Evolutionary conservation across 2,797 vertebrate species (phyloP).

Genomic region (Sorex maritimensis): DNA sequence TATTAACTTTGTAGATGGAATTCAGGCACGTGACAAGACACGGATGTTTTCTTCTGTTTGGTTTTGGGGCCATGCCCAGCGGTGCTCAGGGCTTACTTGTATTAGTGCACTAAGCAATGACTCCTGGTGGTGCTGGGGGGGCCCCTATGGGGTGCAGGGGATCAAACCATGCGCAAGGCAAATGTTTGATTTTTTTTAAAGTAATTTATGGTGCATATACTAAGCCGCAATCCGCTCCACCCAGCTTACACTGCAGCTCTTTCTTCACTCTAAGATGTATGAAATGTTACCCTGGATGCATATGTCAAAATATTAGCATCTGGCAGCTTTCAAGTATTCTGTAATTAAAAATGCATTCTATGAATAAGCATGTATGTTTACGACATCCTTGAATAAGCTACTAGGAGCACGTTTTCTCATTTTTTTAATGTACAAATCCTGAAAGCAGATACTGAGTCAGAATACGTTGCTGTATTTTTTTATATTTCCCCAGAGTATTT

Average conservation of each 20-base stretch:
- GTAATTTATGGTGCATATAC: not conserved
- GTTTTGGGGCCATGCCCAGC: too few species aligned
- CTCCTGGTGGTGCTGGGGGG: too few species aligned
- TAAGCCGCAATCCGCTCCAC: not conserved
- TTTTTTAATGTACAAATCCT: constrained; percentile 43
- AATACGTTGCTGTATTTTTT: not conserved
- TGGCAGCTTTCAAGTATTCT: not conserved
- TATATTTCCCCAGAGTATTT: constrained; percentile 3
- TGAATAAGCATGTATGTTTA: not conserved
- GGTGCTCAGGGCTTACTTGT: too few species aligned
- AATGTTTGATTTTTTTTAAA: not conserved
- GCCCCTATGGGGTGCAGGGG: too few species aligned
- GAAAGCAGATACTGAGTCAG: not conserved
- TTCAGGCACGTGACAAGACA: not conserved
- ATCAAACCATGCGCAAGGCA: too few species aligned
- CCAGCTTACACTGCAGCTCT: not conserved
- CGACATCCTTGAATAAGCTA: not conserved
- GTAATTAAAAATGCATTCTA: constrained; percentile 49
- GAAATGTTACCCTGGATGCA: not conserved
- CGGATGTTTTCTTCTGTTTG: not conserved
- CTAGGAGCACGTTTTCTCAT: constrained; percentile 43
- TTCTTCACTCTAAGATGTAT: not conserved
- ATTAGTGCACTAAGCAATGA: too few species aligned
- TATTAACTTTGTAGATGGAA: constrained; percentile 16
- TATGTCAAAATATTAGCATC: not conserved